These are phyloP conservation scores for Vicugna pacos DNA, from an alignment of 2,113 vertebrate species.

Conservation along the genomic window DNA sequence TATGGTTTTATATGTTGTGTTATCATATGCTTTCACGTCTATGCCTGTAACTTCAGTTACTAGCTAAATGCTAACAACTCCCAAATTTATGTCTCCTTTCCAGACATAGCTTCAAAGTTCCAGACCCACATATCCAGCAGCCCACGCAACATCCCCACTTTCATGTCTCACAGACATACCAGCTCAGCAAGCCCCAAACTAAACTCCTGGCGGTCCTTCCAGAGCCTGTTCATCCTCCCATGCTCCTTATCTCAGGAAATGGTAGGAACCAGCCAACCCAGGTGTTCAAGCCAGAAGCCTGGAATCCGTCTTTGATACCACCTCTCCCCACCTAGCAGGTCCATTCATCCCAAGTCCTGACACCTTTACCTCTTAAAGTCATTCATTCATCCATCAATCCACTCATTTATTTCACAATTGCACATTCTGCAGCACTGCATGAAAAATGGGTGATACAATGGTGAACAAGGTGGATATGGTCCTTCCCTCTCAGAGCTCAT, in stretches of 20 bases:
- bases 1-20: neutral
- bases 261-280: neutral
- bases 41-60: neutral
- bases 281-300: neutral
- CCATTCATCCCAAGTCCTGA: neutral
- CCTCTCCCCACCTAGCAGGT: neutral
- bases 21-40: neutral
- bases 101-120: conserved; percentile 46
- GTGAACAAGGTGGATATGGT: neutral
- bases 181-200: neutral
- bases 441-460: neutral
- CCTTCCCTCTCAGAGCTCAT: neutral
- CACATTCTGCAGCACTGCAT: neutral
- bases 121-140: conserved; percentile 58
- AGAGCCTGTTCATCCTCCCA: neutral
- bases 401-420: neutral
- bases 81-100: conserved; percentile 47
- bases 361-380: neutral
- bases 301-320: neutral
- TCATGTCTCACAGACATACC: conserved; percentile 19
- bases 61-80: conserved; percentile 61
- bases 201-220: neutral
- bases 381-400: neutral
- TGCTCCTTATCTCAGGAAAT: conserved; percentile 10
- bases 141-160: conserved; percentile 22